Conservation (phyloP, 1,140 invertebrate species). For the Lordiphosa clarofinis region DNA sequence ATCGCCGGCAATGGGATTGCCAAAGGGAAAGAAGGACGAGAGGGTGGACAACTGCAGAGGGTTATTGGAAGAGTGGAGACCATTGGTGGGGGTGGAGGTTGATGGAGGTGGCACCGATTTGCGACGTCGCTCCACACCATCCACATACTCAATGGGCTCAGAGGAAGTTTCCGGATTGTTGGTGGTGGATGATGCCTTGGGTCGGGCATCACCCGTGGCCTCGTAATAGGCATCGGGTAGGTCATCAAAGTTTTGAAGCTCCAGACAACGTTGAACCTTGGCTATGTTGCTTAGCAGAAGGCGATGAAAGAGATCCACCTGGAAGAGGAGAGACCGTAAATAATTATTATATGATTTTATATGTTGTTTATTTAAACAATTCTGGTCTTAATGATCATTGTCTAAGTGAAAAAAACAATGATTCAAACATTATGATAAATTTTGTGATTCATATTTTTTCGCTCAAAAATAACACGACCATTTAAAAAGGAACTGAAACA, state of each 20-base stretch:
- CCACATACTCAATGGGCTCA: slow-evolving; percentile 63
- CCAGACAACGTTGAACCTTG: slow-evolving; percentile 79
- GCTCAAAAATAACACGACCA: no score
- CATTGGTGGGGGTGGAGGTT: slow-evolving; percentile 31
- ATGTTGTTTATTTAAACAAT: no score
- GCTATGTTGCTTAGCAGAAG: slow-evolving; percentile 82
- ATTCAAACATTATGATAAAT: no score
- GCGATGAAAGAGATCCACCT: slow-evolving; percentile 83
- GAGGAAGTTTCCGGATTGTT: slow-evolving; percentile 2
- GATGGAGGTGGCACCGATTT: slow-evolving; percentile 37
- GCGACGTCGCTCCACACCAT: slow-evolving; percentile 64
- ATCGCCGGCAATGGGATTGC: slow-evolving; percentile 65
- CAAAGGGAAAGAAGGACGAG: slow-evolving; percentile 82
- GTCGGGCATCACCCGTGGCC: slow-evolving; percentile 30
- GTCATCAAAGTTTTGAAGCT: slow-evolving; percentile 68
- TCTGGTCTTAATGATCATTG: no score
- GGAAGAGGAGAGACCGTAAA: background rate
- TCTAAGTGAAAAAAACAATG: no score
- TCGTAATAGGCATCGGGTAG: slow-evolving; percentile 69
- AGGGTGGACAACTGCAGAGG: slow-evolving; percentile 59
- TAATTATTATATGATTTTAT: no score
- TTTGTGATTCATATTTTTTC: no score
- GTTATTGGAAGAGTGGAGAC: slow-evolving; percentile 30
- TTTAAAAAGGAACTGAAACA: no score
- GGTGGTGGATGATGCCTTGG: slow-evolving; percentile 11